Evolutionary conservation across 2,888 invertebrate genomes (phyloP).

Genomic region (Polyploca ridens): DNA sequence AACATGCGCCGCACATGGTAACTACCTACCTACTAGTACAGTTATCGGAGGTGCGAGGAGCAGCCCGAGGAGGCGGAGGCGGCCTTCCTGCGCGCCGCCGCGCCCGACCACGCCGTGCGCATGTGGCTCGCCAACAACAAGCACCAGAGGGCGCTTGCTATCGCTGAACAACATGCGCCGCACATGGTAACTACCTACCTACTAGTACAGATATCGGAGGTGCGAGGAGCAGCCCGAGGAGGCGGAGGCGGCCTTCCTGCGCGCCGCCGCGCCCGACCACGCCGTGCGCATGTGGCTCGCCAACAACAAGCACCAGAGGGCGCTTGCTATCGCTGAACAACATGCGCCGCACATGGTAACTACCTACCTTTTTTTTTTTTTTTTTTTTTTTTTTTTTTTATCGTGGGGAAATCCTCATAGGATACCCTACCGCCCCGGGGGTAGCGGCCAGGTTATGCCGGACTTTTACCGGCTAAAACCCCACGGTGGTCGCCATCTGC

Average conservation of each 20-base stretch:
- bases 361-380: too few relatives aligned
- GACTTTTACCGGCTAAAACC: too few relatives aligned
- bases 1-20: constrained; percentile 83
- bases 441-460: too few relatives aligned
- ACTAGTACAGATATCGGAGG: too few relatives aligned
- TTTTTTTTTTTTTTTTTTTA: too few relatives aligned
- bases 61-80: constrained; percentile 94
- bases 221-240: constrained; percentile 93
- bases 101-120: constrained; percentile 95
- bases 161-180: constrained; percentile 93
- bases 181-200: too few relatives aligned
- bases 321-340: constrained; percentile 94
- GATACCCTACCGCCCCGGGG: too few relatives aligned
- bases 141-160: constrained; percentile 94
- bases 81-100: constrained; percentile 94
- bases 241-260: constrained; percentile 96
- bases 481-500: too few relatives aligned
- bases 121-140: constrained; percentile 97
- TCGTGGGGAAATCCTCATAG: too few relatives aligned
- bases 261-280: constrained; percentile 94
- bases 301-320: constrained; percentile 94
- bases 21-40: too few relatives aligned
- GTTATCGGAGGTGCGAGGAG: too few relatives aligned
- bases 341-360: constrained; percentile 80
- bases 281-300: constrained; percentile 98